These are phyloP conservation scores for Cheilosia soror DNA, from an alignment of 2,888 invertebrate species.

Conservation along the genomic window DNA sequence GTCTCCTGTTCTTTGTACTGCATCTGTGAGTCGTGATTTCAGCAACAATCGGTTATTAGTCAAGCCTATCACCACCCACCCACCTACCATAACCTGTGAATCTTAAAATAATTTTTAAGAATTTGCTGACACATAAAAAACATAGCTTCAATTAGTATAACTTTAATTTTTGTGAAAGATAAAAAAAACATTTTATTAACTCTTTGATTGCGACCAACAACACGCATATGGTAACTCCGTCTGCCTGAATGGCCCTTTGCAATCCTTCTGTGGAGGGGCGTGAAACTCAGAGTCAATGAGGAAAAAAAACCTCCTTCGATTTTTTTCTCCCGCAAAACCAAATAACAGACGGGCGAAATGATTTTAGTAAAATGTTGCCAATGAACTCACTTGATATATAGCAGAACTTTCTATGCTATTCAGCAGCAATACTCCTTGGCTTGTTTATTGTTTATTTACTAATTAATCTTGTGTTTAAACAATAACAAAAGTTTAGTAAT, in stretches of 20 bases:
- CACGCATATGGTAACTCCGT: neutral
- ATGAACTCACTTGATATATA: slow-evolving; percentile 42
- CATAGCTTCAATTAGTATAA: too few relatives aligned
- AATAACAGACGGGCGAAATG: slow-evolving; percentile 7
- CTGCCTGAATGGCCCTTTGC: neutral
- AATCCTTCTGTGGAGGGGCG: neutral
- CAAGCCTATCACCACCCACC: too few relatives aligned
- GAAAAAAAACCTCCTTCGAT: slow-evolving; percentile 45
- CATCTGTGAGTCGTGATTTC: too few relatives aligned
- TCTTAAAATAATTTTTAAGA: too few relatives aligned
- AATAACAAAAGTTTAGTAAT: slow-evolving; percentile 49
- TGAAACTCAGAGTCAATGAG: slow-evolving; percentile 3
- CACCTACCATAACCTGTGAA: too few relatives aligned
- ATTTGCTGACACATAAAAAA: too few relatives aligned
- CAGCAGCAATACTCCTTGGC: slow-evolving; percentile 16
- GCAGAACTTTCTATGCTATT: neutral
- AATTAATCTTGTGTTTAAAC: slow-evolving; percentile 37
- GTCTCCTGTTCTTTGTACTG: too few relatives aligned
- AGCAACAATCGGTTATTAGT: too few relatives aligned
- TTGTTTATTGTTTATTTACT: slow-evolving; percentile 64
- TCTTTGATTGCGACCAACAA: too few relatives aligned
- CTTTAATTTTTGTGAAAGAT: too few relatives aligned
- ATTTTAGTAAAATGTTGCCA: neutral
- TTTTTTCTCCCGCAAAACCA: slow-evolving; percentile 31
- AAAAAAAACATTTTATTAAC: too few relatives aligned